Percentiles rank a stretch among this genome's conserved stretches.
Evolutionary conservation across 2,113 vertebrate species (phyloP).

Genomic region (Helogale parvula): DNA sequence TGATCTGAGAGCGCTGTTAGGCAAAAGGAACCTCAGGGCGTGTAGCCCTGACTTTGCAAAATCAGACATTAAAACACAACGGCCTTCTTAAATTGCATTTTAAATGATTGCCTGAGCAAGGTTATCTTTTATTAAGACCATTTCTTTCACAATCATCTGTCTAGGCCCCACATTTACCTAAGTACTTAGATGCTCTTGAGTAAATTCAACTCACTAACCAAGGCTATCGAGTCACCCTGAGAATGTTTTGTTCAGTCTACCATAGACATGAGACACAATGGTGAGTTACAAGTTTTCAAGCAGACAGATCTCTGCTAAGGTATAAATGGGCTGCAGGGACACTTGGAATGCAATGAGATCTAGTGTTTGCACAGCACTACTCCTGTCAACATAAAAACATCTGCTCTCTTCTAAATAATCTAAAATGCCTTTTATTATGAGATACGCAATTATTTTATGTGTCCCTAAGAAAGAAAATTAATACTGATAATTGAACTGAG

Average conservation of each 20-base stretch:
- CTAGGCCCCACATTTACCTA: neutral
- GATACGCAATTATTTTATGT: neutral
- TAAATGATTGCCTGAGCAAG: neutral
- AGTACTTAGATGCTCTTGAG: neutral
- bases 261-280: neutral
- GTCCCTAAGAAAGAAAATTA: neutral
- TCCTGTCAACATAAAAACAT: neutral
- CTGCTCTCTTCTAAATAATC: neutral
- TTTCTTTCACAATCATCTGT: neutral
- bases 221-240: neutral
- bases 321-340: neutral
- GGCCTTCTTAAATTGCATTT: slow-evolving; percentile 33
- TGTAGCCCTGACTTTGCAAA: slow-evolving; percentile 21
- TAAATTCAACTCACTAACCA: neutral
- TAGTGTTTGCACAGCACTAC: neutral
- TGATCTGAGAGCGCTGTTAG: neutral
- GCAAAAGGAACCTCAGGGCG: neutral
- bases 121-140: neutral
- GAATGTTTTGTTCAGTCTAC: neutral
- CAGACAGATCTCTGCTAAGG: too few relatives aligned
- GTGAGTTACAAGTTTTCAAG: neutral
- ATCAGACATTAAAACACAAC: neutral
- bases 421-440: neutral
- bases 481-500: neutral
- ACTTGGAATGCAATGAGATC: too few relatives aligned